Percentiles rank a stretch among this genome's conserved stretches.
phyloP scores from a whole-genome alignment of 2,888 invertebrate genomes.

The Cacoxenus indagator region DNA sequence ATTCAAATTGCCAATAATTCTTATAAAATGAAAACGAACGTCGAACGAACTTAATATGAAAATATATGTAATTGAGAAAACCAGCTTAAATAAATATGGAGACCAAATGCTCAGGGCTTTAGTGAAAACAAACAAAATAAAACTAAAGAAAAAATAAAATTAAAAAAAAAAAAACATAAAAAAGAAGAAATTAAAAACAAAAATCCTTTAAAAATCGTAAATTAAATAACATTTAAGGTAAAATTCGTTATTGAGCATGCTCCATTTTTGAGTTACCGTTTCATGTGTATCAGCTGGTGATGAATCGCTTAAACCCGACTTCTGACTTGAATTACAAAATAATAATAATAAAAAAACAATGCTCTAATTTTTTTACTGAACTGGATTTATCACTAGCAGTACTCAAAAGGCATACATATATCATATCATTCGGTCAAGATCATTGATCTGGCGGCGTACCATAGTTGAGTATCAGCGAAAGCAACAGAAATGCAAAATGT shows the following conservation, averaged over 20 bases:
- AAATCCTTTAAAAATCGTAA: not conserved
- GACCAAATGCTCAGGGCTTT: constrained; percentile 67
- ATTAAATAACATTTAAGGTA: constrained; percentile 44
- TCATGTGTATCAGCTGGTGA: not conserved
- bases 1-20: constrained; percentile 27
- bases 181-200: constrained; percentile 32
- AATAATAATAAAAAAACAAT: too few species aligned
- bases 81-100: constrained; percentile 36
- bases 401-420: not conserved
- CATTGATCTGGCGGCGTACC: not conserved
- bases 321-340: too few species aligned
- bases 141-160: constrained; percentile 22
- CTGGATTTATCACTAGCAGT: not conserved
- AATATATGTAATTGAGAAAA: not conserved
- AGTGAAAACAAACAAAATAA: constrained; percentile 45
- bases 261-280: constrained; percentile 43
- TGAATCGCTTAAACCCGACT: not conserved
- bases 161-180: constrained; percentile 26
- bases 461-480: not conserved
- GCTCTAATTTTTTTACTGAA: too few species aligned
- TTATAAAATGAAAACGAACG: not conserved
- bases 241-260: constrained; percentile 58
- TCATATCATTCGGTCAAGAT: not conserved
- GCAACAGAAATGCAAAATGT: not conserved
- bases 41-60: constrained; percentile 7